Base-by-base conservation (phyloP, 2,888 invertebrate species). In the Nemoura dubitans region DNA sequence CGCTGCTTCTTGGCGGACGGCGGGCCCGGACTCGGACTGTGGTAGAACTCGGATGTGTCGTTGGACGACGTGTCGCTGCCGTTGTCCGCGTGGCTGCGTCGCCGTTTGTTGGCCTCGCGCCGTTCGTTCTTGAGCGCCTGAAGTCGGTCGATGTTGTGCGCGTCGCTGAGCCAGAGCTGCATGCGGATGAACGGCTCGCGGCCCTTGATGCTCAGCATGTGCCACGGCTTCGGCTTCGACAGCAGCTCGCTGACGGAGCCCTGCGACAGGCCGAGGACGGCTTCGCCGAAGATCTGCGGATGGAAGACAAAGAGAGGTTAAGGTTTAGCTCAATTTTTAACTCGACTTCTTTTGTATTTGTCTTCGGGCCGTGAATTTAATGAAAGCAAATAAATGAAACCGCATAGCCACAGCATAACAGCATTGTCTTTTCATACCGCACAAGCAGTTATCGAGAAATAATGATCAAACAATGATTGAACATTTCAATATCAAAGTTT, bases 171-270 rank as follows among this genome's bases (percentile, higher is more conserved):
- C 99, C 99, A 99, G 88, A 98, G 92, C 91, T 99, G 98, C 98
- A 98, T 98, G 85, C 98, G 93, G 89, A 98, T 98, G 92, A 98
- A 98, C 0, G 98, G 98, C 91, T 99, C 99, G 42, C 99, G 94
- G 0, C 99, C 99, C 91, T 99, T 99, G 91, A 98, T 98, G 91
- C 98, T 98, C 86, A 99, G 94, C 98, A 99, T 98, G 91, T 98
- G 98, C 99, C 99, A 99, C 0, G 99, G 99, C 90, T 99, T 99
- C 3, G 99, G 99, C 91, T 99, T 99, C 88, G 98, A 98, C 7
- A 99, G 93, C 88, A 99, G 93, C 92, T 99, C 99, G 90, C 98
- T 98, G 16, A 99, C 99, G 0, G 99, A 98, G 16, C 98, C 99
- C 92, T 99, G 99, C 0, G 98, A 98, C 36, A 99, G 93, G 0